Base-by-base conservation (phyloP, 2,113 vertebrate species). In the Seriola quinqueradiata region DNA sequence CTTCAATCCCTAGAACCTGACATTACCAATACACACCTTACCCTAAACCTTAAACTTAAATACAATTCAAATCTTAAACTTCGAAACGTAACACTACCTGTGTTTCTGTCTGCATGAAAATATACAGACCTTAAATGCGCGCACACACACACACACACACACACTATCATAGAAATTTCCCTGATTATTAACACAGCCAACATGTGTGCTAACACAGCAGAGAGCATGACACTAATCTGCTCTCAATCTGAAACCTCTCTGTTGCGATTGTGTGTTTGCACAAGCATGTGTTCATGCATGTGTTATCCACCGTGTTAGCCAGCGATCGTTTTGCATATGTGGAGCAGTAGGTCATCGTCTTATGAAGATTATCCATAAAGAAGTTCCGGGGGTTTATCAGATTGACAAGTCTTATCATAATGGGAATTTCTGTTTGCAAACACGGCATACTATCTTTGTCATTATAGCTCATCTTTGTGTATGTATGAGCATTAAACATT, bases 241-340 rank as follows among this genome's bases (percentile, higher is more conserved):
- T 82, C 65, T 82, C 87, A 69, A 46, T 80, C 40, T 79, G 28
- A 85, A 84, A 42, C 77, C 50, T 71, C 75, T 73, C 19, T 70
- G 85, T 71, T 82, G 68, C 52, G 79, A 78, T 25, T 44, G 52
- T 63, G 68, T 64, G 71, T 72, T 42, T 48, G 66, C 60, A 32
- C 38, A 52, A 68, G 58, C 16, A 55, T 46, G 36, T 10, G 82
- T 69, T 38, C 48, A 54, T 68, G 59, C 19, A 7, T 54, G 14
- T 10, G 82, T 69, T 38, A 60, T 64, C 57, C 66, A 23, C 2
- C 42, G 75, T 63, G 54, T 79, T 9, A 55, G 21, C n/a, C 61
- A 1, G 40, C 23, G 46, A 57, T 46, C 0, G 8, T 25, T 70
- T 68, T 44, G 23, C 60, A 78, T 66, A 75, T 79, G 25, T 63